phyloP scores from a whole-genome alignment of 1,140 invertebrate genomes.

The Rhyzopertha dominica region DNA sequence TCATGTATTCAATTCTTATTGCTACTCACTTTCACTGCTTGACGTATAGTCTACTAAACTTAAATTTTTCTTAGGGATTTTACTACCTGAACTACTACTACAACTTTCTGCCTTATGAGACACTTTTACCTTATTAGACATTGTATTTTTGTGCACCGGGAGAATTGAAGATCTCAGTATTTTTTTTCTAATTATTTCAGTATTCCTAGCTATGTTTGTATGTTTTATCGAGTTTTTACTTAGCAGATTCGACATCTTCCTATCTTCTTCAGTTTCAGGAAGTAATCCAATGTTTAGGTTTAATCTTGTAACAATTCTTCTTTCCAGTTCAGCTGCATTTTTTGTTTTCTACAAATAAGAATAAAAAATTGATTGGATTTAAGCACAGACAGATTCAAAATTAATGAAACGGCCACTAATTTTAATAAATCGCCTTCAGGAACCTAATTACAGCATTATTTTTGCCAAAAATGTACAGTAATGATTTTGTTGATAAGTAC shows the following conservation, averaged over 20 bases:
- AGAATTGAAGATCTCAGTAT: conserved; percentile 53
- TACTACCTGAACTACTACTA: too few relatives aligned
- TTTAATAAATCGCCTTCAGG: background rate
- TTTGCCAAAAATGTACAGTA: too few relatives aligned
- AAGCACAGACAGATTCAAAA: conserved; percentile 14
- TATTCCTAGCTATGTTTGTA: conserved; percentile 50
- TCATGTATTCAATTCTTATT: too few relatives aligned
- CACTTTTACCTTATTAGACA: too few relatives aligned
- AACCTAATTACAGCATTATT: background rate
- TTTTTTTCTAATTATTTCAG: conserved; percentile 48
- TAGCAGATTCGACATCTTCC: conserved; percentile 70
- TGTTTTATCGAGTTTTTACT: conserved; percentile 58
- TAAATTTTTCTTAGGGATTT: too few relatives aligned
- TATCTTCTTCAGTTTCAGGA: conserved; percentile 74
- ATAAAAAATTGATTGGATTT: conserved; percentile 22
- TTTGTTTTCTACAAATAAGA: conserved; percentile 59
- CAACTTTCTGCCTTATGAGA: too few relatives aligned
- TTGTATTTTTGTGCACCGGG: too few relatives aligned
- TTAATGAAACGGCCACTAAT: conserved; percentile 5
- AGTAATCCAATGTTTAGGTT: conserved; percentile 74
- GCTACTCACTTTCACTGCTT: too few relatives aligned
- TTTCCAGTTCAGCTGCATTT: conserved; percentile 66
- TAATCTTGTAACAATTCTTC: conserved; percentile 68
- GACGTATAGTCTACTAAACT: too few relatives aligned
- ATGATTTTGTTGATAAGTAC: too few relatives aligned